phyloP scores from a whole-genome alignment of 2,888 invertebrate species.

The Caenorhabditis sinica region DNA sequence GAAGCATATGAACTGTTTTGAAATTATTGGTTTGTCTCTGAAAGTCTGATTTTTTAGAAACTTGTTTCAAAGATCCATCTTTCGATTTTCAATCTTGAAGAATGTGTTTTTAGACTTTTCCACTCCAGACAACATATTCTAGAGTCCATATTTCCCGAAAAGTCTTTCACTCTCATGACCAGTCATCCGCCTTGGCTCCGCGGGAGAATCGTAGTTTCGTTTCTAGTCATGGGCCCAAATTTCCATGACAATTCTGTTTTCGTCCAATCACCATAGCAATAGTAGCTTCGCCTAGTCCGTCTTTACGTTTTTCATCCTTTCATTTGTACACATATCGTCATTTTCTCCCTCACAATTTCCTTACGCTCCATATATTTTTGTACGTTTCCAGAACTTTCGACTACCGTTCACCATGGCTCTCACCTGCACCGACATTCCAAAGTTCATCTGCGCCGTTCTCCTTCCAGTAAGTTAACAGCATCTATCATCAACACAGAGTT shows the following conservation, averaged over 20 bases:
- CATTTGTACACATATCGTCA: neutral
- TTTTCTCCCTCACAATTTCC: neutral
- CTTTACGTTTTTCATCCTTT: neutral
- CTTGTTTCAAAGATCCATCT: too few relatives aligned
- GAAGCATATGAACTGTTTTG: too few relatives aligned
- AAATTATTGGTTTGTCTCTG: too few relatives aligned
- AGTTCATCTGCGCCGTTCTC: constrained; percentile 73
- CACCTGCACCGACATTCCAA: constrained; percentile 73
- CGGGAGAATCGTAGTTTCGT: neutral
- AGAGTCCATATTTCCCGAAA: neutral
- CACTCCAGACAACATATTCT: neutral
- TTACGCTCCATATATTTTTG: neutral
- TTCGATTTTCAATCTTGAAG: too few relatives aligned
- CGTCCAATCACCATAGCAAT: neutral
- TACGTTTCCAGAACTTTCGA: neutral
- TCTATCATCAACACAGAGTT: too few relatives aligned
- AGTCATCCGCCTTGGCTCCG: neutral
- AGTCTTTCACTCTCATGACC: neutral
- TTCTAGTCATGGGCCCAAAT: neutral
- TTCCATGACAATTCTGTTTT: constrained; percentile 11
- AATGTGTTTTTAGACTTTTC: too few relatives aligned
- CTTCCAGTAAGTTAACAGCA: constrained; percentile 68
- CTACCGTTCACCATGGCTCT: constrained; percentile 64
- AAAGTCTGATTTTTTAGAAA: too few relatives aligned
- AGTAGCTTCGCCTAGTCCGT: neutral